These are phyloP conservation scores for Eulemur coronatus DNA, from an alignment of 2,797 vertebrate genomes.

Conservation along the genomic window DNA sequence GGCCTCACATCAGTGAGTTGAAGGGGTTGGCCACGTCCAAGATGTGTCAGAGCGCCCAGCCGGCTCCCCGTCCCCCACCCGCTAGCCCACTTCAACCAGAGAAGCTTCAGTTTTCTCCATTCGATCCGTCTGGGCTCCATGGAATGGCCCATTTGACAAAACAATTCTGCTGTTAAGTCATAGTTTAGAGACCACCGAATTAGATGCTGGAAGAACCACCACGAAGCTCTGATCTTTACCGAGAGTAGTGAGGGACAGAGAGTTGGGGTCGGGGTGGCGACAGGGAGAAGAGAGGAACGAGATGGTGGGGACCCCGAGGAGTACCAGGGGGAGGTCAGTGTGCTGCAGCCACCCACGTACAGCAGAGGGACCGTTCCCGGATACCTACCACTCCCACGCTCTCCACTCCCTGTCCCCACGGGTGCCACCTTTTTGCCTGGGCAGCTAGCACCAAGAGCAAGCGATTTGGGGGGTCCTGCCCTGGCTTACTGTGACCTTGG, in stretches of 20 bases:
- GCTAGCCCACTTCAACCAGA: neutral
- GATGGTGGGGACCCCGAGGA: no score
- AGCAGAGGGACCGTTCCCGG: neutral
- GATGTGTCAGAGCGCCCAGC: neutral
- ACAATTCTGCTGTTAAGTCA: neutral
- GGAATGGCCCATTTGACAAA: neutral
- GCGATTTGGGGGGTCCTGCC: neutral
- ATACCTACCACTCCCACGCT: neutral
- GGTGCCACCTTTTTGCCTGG: neutral
- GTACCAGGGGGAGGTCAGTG: accelerated
- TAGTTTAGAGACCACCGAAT: neutral
- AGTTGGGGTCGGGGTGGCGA: neutral
- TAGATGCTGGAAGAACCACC: neutral
- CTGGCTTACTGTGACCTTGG: neutral
- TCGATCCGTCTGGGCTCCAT: neutral
- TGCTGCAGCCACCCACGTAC: no score
- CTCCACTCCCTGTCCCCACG: neutral
- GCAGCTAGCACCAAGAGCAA: neutral
- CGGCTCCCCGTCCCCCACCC: accelerated
- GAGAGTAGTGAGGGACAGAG: neutral
- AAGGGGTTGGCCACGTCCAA: neutral
- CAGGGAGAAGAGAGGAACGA: no score
- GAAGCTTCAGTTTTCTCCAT: neutral
- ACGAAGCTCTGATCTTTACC: neutral
- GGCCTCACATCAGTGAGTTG: neutral